Conservation (phyloP, 2,888 invertebrate genomes). For the Electrophaes corylata region DNA sequence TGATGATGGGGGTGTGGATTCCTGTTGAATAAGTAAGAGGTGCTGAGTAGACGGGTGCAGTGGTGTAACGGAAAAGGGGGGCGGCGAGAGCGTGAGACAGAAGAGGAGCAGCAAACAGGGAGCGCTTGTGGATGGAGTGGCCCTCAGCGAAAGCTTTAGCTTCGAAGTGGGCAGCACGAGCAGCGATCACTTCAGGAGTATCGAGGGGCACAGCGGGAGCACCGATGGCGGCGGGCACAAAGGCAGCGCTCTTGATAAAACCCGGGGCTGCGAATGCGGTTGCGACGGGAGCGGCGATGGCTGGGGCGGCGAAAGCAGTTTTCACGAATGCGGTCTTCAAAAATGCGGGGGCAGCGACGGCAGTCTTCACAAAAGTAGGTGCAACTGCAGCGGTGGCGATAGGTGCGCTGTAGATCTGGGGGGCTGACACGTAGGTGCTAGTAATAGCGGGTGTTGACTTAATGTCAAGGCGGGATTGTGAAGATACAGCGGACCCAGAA, state of each 20-base stretch:
- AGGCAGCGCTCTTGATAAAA: conserved; percentile 43
- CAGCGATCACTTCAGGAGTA: conserved; percentile 72
- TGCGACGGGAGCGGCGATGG: conserved; percentile 43
- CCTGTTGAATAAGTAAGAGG: conserved; percentile 56
- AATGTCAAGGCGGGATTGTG: conserved; percentile 50
- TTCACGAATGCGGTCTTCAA: conserved; percentile 3
- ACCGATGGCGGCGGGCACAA: conserved; percentile 44
- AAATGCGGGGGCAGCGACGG: conserved; percentile 40
- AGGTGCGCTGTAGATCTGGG: conserved; percentile 58
- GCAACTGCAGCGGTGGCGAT: conserved; percentile 47
- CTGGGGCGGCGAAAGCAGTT: conserved; percentile 36
- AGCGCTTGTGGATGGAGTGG: conserved; percentile 73
- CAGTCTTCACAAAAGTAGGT: conserved; percentile 44
- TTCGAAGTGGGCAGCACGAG: conserved; percentile 70
- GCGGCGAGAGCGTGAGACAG: conserved; percentile 55
- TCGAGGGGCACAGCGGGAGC: conserved; percentile 64
- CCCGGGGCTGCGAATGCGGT: conserved; percentile 37
- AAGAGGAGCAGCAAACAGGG: conserved; percentile 56
- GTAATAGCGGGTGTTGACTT: conserved; percentile 65
- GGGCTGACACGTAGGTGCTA: conserved; percentile 54
- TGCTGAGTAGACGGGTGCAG: conserved; percentile 55
- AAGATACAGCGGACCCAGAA: conserved; percentile 26
- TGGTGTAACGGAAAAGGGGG: conserved; percentile 58
- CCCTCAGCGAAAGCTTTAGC: conserved; percentile 66
- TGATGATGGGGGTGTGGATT: conserved; percentile 54